These are phyloP conservation scores for Hycleus phaleratus DNA, from an alignment of 1,140 invertebrate species.

Conservation along the genomic window DNA sequence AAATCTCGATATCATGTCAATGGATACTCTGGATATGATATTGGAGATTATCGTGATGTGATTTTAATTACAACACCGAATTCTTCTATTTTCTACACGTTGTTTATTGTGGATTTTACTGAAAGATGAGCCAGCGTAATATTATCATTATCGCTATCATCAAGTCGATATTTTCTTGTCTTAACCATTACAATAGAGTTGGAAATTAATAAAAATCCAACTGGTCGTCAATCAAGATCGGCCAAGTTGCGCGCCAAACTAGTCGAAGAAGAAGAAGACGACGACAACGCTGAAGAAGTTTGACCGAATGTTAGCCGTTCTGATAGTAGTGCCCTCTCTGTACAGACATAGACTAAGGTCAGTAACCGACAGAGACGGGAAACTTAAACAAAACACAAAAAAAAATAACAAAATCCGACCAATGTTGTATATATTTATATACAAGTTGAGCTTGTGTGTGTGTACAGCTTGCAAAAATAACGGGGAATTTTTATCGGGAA, in stretches of 20 bases:
- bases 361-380: conserved; percentile 36
- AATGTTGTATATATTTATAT: conserved; percentile 1
- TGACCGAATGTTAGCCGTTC: conserved; percentile 24
- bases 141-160: too few relatives aligned
- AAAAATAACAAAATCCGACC: conserved; percentile 39
- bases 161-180: not conserved
- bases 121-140: too few relatives aligned
- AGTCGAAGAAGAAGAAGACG: not conserved
- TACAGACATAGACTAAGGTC: conserved; percentile 33
- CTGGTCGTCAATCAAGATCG: conserved; percentile 25
- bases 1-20: too few relatives aligned
- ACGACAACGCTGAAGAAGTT: conserved; percentile 13
- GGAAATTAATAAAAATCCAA: conserved; percentile 22
- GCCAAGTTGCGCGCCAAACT: not conserved
- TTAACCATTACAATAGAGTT: not conserved
- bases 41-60: too few relatives aligned
- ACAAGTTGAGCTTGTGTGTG: not conserved
- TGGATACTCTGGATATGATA: too few relatives aligned
- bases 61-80: too few relatives aligned
- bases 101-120: too few relatives aligned
- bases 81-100: too few relatives aligned
- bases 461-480: conserved; percentile 36
- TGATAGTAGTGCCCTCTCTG: conserved; percentile 24
- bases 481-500: conserved; percentile 40
- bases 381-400: conserved; percentile 22